These are phyloP conservation scores for Motacilla tschutschensis DNA, from an alignment of 2,113 vertebrate species.

Conservation along the genomic window DNA sequence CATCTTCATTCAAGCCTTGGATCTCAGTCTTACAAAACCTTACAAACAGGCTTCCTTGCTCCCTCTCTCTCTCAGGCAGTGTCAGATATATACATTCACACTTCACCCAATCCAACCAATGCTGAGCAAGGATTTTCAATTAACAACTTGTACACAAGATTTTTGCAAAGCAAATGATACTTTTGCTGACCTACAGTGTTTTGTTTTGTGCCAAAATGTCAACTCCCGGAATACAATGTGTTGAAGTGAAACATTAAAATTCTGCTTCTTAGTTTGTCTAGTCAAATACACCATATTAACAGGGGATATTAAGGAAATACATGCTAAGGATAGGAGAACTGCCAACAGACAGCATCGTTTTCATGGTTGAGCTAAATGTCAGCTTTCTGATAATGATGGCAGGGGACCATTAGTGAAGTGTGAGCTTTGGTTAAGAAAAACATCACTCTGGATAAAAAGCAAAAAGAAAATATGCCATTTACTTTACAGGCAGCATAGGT, in stretches of 20 bases:
- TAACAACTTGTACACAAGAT: not conserved
- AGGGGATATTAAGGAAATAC: conserved; percentile 46
- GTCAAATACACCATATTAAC: conserved; percentile 23
- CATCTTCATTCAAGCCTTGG: not conserved
- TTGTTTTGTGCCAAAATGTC: conserved; percentile 8
- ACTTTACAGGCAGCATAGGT: not conserved
- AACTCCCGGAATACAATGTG: not conserved
- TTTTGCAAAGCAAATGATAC: not conserved
- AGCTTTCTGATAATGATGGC: conserved; percentile 23
- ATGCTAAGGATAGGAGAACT: conserved; percentile 24
- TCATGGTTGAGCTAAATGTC: conserved; percentile 44
- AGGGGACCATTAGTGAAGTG: conserved; percentile 19
- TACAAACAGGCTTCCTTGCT: not conserved
- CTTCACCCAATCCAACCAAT: not conserved
- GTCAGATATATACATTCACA: not conserved
- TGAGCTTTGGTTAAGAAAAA: conserved; percentile 36
- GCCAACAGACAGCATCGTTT: conserved; percentile 34
- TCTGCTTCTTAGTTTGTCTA: conserved; percentile 36
- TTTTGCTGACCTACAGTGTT: not conserved
- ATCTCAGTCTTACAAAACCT: not conserved
- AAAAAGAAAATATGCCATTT: not conserved
- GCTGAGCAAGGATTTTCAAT: not conserved
- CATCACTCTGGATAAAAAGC: not conserved
- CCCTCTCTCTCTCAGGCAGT: not conserved
- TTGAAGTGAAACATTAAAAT: conserved; percentile 56